These are phyloP conservation scores for Invenusta paracnida DNA, from an alignment of 2,888 invertebrate genomes.

Conservation along the genomic window DNA sequence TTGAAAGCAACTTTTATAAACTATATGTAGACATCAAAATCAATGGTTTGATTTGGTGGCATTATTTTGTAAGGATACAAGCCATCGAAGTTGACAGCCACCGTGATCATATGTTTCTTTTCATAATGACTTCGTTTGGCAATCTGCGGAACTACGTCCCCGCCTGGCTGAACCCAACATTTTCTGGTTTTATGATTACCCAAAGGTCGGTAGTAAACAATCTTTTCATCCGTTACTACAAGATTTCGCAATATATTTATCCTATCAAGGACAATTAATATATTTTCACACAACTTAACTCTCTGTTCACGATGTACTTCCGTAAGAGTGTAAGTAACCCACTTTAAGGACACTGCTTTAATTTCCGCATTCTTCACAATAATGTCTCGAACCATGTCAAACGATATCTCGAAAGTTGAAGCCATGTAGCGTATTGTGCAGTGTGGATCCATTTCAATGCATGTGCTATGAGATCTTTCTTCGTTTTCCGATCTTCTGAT, in stretches of 20 bases:
- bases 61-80: no score
- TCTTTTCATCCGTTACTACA: not conserved
- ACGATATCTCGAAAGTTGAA: not conserved
- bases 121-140: no score
- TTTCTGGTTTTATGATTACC: not conserved
- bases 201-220: not conserved
- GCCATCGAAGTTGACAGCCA: no score
- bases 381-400: not conserved
- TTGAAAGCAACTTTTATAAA: no score
- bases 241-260: not conserved
- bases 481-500: no score
- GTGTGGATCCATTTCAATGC: no score
- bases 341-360: not conserved
- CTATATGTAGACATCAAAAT: no score
- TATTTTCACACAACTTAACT: not conserved
- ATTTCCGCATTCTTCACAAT: not conserved
- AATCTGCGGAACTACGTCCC: no score
- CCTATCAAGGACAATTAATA: not conserved
- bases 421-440: no score
- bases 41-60: no score
- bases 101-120: no score
- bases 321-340: not conserved
- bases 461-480: no score
- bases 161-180: not conserved
- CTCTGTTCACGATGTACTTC: not conserved